These are phyloP conservation scores for Empidonax alnorum DNA, from an alignment of 2,113 vertebrate species.

Conservation along the genomic window DNA sequence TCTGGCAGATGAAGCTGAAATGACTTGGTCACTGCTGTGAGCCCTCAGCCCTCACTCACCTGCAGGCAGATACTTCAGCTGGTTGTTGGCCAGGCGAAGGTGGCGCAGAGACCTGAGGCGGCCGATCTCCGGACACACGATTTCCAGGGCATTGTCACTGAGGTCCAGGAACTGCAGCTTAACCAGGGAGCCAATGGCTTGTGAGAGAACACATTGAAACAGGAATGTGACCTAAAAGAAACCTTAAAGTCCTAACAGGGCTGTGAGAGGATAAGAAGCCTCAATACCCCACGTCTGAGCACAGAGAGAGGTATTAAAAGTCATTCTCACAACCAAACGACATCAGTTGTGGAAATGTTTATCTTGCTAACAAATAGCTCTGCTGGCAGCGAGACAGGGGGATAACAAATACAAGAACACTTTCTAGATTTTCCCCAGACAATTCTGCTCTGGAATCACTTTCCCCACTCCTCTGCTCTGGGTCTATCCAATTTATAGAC, in stretches of 20 bases:
- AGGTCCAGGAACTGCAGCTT: slow-evolving; percentile 94
- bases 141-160: slow-evolving; percentile 92
- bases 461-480: not conserved
- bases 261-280: not conserved
- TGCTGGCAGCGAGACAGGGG: not conserved
- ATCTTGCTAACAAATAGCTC: not conserved
- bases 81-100: slow-evolving; percentile 92
- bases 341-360: not conserved
- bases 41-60: slow-evolving; percentile 63
- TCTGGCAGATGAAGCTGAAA: not conserved
- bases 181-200: slow-evolving; percentile 91
- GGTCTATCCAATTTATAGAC: not conserved
- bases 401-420: not conserved
- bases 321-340: not conserved
- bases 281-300: not conserved
- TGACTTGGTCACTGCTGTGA: not conserved
- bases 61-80: slow-evolving; percentile 88
- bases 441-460: not conserved
- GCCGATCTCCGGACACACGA: slow-evolving; percentile 93
- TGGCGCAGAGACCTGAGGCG: slow-evolving; percentile 90
- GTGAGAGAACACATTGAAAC: slow-evolving; percentile 57
- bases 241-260: not conserved
- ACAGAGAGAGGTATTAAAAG: slow-evolving; percentile 22
- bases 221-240: slow-evolving; percentile 1
- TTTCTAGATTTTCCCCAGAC: not conserved